Conservation (phyloP, 2,888 invertebrate species). For the Rosalia funebris region DNA sequence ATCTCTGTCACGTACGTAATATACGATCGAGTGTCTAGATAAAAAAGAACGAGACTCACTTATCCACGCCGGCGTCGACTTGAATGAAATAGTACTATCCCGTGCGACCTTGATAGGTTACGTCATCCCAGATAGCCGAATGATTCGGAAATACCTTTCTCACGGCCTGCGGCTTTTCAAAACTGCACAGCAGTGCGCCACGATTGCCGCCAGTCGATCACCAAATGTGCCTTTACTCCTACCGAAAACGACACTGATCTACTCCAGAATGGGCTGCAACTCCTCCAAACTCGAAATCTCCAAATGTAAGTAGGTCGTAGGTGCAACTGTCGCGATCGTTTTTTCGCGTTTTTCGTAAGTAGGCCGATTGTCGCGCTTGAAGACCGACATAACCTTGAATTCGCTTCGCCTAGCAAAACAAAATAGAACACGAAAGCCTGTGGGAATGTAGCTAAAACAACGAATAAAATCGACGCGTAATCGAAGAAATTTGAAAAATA, state of each 20-base stretch:
- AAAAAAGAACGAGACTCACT: not conserved
- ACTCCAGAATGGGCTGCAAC: slow-evolving; percentile 28
- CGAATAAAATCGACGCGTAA: too few species aligned
- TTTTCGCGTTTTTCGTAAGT: too few species aligned
- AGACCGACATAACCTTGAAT: slow-evolving; percentile 19
- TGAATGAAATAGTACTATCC: too few species aligned
- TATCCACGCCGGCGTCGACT: too few species aligned
- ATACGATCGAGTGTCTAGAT: not conserved
- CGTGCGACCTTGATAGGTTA: slow-evolving; percentile 2
- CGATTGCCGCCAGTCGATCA: not conserved
- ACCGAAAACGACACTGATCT: not conserved
- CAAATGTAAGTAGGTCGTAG: slow-evolving; percentile 29
- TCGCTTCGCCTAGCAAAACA: not conserved
- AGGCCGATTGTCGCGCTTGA: slow-evolving; percentile 15
- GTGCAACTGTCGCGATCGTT: too few species aligned
- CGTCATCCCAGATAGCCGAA: slow-evolving; percentile 12
- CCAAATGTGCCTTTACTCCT: slow-evolving; percentile 13
- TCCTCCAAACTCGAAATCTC: slow-evolving; percentile 27
- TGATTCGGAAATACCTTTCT: slow-evolving; percentile 32
- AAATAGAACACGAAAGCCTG: not conserved
- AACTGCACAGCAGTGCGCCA: not conserved
- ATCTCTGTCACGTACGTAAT: not conserved
- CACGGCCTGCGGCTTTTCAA: slow-evolving; percentile 3
- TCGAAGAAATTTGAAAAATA: too few species aligned
- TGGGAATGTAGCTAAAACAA: too few species aligned